Evolutionary conservation across 2,113 vertebrate species (phyloP), one percentile per base, ranked within the genome.

Genomic region (zebrafish (Danio rerio)): DNA sequence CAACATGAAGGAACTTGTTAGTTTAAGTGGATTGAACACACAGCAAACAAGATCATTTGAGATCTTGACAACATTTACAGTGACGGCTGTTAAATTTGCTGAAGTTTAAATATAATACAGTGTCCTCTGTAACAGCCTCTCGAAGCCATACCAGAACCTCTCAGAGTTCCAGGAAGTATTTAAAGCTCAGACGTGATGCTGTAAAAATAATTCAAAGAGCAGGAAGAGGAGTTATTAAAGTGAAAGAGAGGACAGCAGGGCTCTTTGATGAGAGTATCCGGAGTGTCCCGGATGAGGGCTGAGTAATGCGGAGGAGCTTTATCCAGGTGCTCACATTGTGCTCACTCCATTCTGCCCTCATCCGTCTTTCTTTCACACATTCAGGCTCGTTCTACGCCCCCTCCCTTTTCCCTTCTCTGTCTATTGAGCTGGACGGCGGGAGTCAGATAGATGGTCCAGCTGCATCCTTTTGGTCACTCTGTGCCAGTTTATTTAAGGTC

Each of bases 281-380:
- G 80, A 80, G 63, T 7, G n/a, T 70, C 63, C 77, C 84, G 81
- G 84, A 86, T 75, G 56, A 78, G 73, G 78, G 81, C 62, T 80
- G 81, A 55, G 81, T 59, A 80, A 56, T 83, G 63, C 75, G 83
- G 56, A 62, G 74, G 74, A 80, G 47, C 80, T 71, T 71, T 66
- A 84, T 82, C 86, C 86, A 85, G 86, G 86, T 87, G 86, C 86
- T 76, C 71, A 80, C 86, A 87, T 81, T 87, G 74, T 85, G 59
- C 80, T 85, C 58, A 70, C 66, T 81, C 59, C 43, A 72, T 77
- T 31, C 59, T 66, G 45, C 83, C 55, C 7, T 65, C 65, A 71
- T 80, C 62, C 63, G 49, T 81, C 65, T 59, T 52, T 50, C 42
- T 59, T 69, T 79, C 59, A 18, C 68, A 53, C 59, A n/a, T 21